A percentile compares a stretch with the other conserved stretches of the same genome.
These are phyloP conservation scores for Zaprionus inermis DNA, from an alignment of 1,140 invertebrate species.

Conservation along the genomic window DNA sequence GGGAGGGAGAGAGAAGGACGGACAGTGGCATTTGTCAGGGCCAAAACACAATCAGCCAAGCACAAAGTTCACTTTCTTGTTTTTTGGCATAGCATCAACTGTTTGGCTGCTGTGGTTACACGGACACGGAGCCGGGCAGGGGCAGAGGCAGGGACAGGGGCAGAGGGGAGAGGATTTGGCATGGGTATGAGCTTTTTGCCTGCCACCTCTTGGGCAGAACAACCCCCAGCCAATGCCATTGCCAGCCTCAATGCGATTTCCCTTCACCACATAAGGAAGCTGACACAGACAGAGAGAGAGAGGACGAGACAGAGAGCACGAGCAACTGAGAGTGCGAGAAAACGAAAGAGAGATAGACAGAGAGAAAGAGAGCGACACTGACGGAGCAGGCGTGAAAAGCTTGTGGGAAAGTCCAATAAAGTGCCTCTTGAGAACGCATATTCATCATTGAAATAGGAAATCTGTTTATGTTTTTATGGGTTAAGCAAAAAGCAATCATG, in stretches of 20 bases:
- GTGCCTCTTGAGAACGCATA: background rate
- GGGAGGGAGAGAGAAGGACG: background rate
- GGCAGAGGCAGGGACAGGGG: background rate
- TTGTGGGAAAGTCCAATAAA: slow-evolving; percentile 24
- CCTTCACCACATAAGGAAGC: slow-evolving; percentile 42
- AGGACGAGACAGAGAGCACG: background rate
- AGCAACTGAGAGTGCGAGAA: background rate
- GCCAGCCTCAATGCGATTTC: slow-evolving; percentile 78
- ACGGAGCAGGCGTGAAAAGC: slow-evolving; percentile 33
- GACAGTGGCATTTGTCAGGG: slow-evolving; percentile 38
- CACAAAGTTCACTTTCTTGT: slow-evolving; percentile 74
- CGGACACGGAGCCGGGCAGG: background rate
- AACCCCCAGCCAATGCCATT: slow-evolving; percentile 77
- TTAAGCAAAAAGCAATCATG: slow-evolving; percentile 36
- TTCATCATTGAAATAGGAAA: slow-evolving; percentile 9
- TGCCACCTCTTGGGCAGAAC: slow-evolving; percentile 45
- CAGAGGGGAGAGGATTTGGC: background rate
- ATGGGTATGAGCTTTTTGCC: slow-evolving; percentile 44
- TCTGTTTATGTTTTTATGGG: slow-evolving; percentile 41
- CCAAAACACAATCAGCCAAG: slow-evolving; percentile 67
- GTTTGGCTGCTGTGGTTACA: slow-evolving; percentile 49
- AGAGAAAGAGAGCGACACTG: background rate
- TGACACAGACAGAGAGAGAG: slow-evolving; percentile 27
- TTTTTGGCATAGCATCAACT: slow-evolving; percentile 70
- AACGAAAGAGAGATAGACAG: background rate